Evolutionary conservation across 2,113 vertebrate genomes (phyloP).

Genomic region (Pachyramphus minor): DNA sequence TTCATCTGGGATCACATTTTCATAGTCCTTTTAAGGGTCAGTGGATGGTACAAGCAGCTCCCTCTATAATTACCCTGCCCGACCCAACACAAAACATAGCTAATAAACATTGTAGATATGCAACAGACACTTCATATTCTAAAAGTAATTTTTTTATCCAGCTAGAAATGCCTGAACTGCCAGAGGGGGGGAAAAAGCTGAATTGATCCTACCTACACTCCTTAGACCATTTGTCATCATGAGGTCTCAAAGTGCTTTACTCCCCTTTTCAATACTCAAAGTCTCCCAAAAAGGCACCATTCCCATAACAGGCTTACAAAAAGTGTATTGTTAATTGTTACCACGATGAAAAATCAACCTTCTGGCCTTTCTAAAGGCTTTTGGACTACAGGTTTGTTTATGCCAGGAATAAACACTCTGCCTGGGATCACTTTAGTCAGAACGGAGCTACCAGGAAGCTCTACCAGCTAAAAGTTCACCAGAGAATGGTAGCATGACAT

Average conservation of each 20-base stretch:
- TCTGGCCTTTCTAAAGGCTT: neutral
- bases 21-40: neutral
- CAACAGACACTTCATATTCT: neutral
- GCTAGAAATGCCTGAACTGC: neutral
- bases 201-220: neutral
- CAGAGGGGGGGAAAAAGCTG: neutral
- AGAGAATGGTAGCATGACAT: neutral
- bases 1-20: neutral
- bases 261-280: neutral
- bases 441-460: neutral
- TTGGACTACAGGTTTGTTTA: neutral
- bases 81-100: neutral
- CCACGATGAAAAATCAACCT: neutral
- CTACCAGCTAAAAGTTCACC: neutral
- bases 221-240: neutral
- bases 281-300: neutral
- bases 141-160: neutral
- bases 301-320: neutral
- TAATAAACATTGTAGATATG: neutral
- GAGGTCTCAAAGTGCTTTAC: neutral
- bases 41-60: neutral
- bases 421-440: neutral
- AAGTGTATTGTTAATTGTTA: constrained; percentile 35
- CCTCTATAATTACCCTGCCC: neutral
- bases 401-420: neutral